Evolutionary conservation across 1,140 invertebrate genomes (phyloP), one percentile per base, ranked within the genome.

Genomic region (Anadara kagoshimensis): DNA sequence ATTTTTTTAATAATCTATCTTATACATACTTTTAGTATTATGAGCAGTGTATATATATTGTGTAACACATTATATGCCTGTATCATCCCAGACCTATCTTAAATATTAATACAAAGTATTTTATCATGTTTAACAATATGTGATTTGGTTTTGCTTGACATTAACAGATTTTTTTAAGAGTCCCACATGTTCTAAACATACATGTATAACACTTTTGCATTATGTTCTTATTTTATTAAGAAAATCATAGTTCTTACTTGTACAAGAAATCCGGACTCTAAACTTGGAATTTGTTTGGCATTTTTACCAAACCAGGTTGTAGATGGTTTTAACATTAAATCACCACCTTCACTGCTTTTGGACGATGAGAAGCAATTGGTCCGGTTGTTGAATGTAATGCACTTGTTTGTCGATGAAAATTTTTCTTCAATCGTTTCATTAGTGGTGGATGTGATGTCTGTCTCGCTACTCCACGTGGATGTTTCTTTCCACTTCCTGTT

Each of bases 241-340:
- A 4, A 4, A 36, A 58, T 36, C 29, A 41, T 49, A 57, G 22
- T 54, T 56, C 53, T 24, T 65, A 80, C 81, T 75, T 78, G 75
- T 26, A 79, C 75, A 41, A 82, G 71, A 54, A 82, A 82, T 2
- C 80, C 82, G 47, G 74, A 26, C 45, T 79, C 75, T 43, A 76
- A 68, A 57, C 65, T 59, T 4, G 80, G 80, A 41, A 76, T 54
- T 59, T 72, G 45, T 64, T 82, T 83, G 3, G 77, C 75, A 53
- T 78, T 76, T 71, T 65, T 75, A 43, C 73, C 73, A 57, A 69
- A 69, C 73, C 73, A 75, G 1, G 66, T 26, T 4, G 73, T 69
- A 24, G 73, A 69, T 16, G 67, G 59, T 47, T 64, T 58, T 57
- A 58, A 61, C 18, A 51, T 63, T n/a, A 75, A 26, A 66, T 69